These are phyloP conservation scores for Pempheris klunzingeri DNA, from an alignment of 2,797 vertebrate species.

Conservation along the genomic window DNA sequence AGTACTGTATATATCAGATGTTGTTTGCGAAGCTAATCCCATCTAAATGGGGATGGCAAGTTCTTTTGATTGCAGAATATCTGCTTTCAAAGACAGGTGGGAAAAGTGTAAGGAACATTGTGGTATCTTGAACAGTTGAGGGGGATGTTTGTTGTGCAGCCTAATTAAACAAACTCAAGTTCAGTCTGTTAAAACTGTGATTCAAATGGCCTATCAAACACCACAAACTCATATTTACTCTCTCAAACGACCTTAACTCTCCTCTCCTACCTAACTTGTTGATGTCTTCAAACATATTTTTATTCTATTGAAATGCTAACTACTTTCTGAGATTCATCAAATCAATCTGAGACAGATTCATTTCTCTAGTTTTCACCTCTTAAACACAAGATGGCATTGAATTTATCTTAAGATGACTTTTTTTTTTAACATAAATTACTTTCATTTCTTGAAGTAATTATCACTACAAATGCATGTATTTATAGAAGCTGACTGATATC, in stretches of 20 bases:
- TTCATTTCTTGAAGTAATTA: constrained; percentile 8
- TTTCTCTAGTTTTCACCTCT: not conserved
- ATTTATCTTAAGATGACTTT: not conserved
- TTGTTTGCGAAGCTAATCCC: constrained; percentile 30
- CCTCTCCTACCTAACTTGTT: not conserved
- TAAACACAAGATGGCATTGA: constrained; percentile 6
- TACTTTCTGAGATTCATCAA: not conserved
- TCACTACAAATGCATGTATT: constrained; percentile 43
- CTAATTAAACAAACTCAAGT: constrained; percentile 14
- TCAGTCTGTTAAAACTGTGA: not conserved
- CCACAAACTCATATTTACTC: not conserved
- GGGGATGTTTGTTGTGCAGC: constrained; percentile 22
- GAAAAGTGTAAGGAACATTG: not conserved
- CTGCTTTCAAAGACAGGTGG: constrained; percentile 28
- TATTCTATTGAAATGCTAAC: not conserved
- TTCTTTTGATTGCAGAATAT: constrained; percentile 23
- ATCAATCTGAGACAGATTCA: constrained; percentile 6
- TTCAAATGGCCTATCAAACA: constrained; percentile 17
- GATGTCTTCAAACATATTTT: not conserved
- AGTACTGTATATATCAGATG: constrained; percentile 25
- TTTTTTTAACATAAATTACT: not conserved
- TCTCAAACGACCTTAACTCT: not conserved
- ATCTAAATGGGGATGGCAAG: not conserved
- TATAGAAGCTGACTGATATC: constrained; percentile 32
- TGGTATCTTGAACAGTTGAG: constrained; percentile 14